Evolutionary conservation across 2,797 vertebrate species (phyloP).

Genomic region (Mareca strepera): DNA sequence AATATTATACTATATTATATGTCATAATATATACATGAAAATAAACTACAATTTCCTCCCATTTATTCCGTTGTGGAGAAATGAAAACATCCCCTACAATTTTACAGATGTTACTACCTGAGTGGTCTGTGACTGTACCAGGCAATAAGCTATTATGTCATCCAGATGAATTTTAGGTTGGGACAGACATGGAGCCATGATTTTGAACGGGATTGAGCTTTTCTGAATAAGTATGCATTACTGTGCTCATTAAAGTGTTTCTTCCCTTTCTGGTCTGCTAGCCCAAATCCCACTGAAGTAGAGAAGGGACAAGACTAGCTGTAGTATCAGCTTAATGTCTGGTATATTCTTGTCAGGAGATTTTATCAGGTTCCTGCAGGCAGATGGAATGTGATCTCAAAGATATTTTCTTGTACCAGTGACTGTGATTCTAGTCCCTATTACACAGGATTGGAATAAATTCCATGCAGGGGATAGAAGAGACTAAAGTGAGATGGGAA

Average conservation of each 20-base stretch:
- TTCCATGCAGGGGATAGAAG: background rate
- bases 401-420: conserved; percentile 12
- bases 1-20: background rate
- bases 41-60: background rate
- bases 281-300: conserved; percentile 2
- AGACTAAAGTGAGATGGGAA: background rate
- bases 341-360: background rate
- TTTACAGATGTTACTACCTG: background rate
- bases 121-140: background rate
- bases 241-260: background rate
- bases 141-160: background rate
- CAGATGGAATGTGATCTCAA: conserved; percentile 15
- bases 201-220: background rate
- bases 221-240: background rate
- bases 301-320: conserved; percentile 10
- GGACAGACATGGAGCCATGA: background rate
- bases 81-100: background rate
- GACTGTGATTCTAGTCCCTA: background rate
- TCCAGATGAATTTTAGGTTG: background rate
- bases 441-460: background rate
- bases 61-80: background rate
- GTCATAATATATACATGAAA: background rate
- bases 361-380: background rate
- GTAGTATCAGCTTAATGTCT: conserved; percentile 29
- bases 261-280: background rate